These are phyloP conservation scores for Alethe diademata DNA, from an alignment of 2,113 vertebrate genomes.

Conservation along the genomic window DNA sequence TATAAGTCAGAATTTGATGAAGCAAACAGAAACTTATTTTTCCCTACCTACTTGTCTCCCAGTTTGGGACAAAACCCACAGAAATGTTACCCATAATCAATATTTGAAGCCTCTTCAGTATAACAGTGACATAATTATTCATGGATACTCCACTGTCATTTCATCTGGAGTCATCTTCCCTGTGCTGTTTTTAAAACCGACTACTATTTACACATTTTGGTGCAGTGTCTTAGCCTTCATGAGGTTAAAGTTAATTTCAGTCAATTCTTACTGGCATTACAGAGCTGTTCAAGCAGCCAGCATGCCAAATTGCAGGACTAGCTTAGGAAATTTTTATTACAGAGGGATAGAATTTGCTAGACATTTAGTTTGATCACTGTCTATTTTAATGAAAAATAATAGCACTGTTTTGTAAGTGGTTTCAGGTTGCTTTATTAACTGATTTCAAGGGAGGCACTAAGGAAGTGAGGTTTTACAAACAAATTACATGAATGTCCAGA, in stretches of 20 bases:
- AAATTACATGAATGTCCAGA: not conserved
- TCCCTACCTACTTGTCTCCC: not conserved
- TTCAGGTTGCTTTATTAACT: not conserved
- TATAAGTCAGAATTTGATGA: not conserved
- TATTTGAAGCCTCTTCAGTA: not conserved
- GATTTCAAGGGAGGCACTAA: not conserved
- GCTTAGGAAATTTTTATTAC: not conserved
- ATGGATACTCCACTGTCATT: not conserved
- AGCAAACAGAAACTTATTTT: not conserved
- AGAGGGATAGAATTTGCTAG: not conserved
- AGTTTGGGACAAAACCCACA: not conserved
- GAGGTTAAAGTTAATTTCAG: not conserved
- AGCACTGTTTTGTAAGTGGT: not conserved
- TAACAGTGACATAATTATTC: not conserved
- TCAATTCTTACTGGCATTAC: not conserved
- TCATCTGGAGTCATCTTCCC: not conserved
- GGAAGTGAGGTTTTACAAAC: slow-evolving; percentile 6
- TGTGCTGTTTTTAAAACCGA: not conserved
- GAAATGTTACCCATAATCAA: not conserved
- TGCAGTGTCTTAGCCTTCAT: not conserved
- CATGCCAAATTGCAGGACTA: not conserved
- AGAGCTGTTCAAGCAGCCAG: not conserved
- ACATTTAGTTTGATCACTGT: not conserved
- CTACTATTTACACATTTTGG: not conserved
- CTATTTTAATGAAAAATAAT: not conserved